Conservation (phyloP, 2,888 invertebrate genomes). For the Smittia sp. region DNA sequence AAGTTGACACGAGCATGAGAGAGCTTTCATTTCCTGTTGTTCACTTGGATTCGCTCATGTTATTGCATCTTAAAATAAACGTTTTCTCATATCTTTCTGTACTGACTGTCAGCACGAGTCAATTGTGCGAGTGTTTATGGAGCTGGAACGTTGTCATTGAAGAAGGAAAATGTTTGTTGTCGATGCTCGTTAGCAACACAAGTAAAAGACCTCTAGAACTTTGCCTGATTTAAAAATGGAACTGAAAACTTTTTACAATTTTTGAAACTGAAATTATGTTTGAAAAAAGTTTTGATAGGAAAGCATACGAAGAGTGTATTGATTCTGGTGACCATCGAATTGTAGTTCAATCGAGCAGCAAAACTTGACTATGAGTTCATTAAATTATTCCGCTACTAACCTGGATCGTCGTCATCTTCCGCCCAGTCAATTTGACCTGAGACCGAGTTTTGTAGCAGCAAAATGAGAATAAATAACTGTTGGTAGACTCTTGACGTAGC, state of each 20-base stretch:
- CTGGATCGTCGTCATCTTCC: slow-evolving; percentile 54
- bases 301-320: too few species aligned
- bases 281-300: too few species aligned
- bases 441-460: slow-evolving; percentile 44
- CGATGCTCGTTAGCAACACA: neutral
- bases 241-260: too few species aligned
- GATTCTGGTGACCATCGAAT: too few species aligned
- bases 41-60: neutral
- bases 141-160: too few species aligned
- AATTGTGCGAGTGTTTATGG: too few species aligned
- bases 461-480: slow-evolving; percentile 34
- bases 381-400: slow-evolving; percentile 47
- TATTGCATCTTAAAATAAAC: neutral
- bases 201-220: neutral
- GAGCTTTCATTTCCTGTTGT: neutral
- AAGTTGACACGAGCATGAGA: neutral
- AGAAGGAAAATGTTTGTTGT: neutral
- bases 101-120: too few species aligned
- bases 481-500: slow-evolving; percentile 27
- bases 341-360: too few species aligned
- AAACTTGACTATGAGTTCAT: neutral
- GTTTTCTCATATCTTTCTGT: too few species aligned
- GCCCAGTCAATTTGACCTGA: slow-evolving; percentile 55
- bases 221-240: too few species aligned
- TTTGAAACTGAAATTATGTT: too few species aligned